Evolutionary conservation across 2,113 vertebrate species (phyloP).

Genomic region (Macheiramphus alcinus): DNA sequence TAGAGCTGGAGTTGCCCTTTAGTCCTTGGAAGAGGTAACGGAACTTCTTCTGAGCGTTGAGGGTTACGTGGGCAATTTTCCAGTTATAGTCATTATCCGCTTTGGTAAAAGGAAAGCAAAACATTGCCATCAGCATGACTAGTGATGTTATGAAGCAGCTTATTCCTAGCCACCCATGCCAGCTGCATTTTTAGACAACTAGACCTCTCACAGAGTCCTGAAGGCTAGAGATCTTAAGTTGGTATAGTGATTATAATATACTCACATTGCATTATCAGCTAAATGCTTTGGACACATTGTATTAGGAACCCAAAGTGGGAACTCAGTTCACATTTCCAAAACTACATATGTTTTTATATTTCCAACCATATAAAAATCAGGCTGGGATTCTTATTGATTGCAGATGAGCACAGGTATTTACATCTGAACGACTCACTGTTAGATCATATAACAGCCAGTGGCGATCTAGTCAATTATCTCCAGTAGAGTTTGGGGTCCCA

Average conservation of each 20-base stretch:
- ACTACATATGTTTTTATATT: not conserved
- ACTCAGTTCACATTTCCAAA: not conserved
- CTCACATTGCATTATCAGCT: not conserved
- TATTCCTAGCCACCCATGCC: not conserved
- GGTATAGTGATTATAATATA: not conserved
- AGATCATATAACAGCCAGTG: not conserved
- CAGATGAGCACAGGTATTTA: not conserved
- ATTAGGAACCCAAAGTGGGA: not conserved
- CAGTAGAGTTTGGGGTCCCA: not conserved
- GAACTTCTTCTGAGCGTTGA: conserved; percentile 82
- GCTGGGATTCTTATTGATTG: not conserved
- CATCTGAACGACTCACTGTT: not conserved
- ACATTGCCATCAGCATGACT: not conserved
- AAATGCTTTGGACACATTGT: not conserved
- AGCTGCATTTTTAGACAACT: not conserved
- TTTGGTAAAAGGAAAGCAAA: conserved; percentile 47
- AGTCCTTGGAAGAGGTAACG: conserved; percentile 87
- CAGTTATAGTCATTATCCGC: conserved; percentile 77
- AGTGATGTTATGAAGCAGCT: not conserved
- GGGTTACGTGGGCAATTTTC: conserved; percentile 85
- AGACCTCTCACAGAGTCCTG: not conserved
- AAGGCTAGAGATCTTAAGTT: not conserved
- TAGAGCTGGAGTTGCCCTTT: conserved; percentile 66
- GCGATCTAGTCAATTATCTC: not conserved
- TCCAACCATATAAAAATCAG: not conserved